A percentile compares a stretch with the other conserved stretches of the same genome.
Conservation (phyloP, 2,797 vertebrate genomes). For the Micrastur ruficollis region DNA sequence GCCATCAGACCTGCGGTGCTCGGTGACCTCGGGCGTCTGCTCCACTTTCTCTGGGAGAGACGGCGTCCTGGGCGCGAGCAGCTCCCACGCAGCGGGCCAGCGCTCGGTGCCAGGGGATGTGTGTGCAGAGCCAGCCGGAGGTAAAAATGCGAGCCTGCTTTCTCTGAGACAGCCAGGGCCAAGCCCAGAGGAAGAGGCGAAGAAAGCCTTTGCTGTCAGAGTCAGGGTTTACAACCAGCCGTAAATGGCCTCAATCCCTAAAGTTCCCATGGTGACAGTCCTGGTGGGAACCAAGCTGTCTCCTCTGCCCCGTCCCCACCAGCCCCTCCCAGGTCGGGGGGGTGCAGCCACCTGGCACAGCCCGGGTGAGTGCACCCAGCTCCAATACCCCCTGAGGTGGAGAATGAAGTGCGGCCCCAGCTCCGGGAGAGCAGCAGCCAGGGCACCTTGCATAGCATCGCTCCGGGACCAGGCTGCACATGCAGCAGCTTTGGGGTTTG, state of each 20-base stretch:
- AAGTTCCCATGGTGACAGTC: conserved; percentile 60
- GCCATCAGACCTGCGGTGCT: background rate
- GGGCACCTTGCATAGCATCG: background rate
- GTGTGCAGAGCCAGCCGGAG: conserved; percentile 51
- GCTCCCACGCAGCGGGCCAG: conserved; percentile 53
- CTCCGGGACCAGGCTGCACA: background rate
- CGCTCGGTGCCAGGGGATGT: conserved; percentile 19
- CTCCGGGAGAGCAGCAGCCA: background rate
- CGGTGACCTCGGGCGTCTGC: background rate
- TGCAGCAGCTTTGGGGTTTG: background rate
- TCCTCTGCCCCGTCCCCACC: background rate
- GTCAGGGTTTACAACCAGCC: conserved; percentile 42
- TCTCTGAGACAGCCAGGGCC: conserved; percentile 20
- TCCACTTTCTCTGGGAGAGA: background rate
- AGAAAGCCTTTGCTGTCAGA: conserved; percentile 61
- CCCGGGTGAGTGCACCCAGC: background rate
- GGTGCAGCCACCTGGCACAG: background rate
- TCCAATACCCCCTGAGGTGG: background rate
- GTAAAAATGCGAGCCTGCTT: conserved; percentile 10
- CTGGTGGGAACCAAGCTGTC: conserved; percentile 6
- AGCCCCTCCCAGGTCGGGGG: background rate
- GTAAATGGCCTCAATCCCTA: background rate
- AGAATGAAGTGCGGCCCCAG: accelerated
- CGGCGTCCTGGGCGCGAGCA: background rate
- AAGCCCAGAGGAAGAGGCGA: conserved; percentile 11